Evolutionary conservation across 2,113 vertebrate species (phyloP).

Genomic region (Climacteris rufus): DNA sequence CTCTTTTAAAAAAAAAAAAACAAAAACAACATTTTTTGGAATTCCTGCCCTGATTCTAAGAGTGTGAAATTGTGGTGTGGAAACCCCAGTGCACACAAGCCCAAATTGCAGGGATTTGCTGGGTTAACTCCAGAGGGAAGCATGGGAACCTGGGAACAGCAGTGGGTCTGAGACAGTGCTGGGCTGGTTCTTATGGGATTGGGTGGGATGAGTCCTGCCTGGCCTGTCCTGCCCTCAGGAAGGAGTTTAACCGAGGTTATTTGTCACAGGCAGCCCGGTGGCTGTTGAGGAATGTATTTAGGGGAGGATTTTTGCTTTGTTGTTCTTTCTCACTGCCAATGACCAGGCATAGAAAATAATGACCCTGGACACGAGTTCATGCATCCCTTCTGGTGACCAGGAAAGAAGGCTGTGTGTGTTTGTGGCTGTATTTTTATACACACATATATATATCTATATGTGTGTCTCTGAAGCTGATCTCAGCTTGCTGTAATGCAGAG

Average conservation of each 20-base stretch:
- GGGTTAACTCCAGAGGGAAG: background rate
- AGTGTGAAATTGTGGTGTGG: background rate
- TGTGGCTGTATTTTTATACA: background rate
- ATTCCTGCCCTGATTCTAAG: background rate
- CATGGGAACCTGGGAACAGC: background rate
- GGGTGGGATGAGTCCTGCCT: background rate
- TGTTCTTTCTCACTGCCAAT: background rate
- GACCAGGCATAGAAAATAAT: background rate
- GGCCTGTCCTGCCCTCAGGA: background rate
- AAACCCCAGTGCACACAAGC: too few species aligned
- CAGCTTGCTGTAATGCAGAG: background rate
- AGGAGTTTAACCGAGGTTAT: background rate
- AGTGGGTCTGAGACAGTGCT: background rate
- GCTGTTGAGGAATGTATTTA: background rate
- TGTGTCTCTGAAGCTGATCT: background rate
- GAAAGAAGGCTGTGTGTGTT: background rate
- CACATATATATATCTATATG: rapidly evolving
- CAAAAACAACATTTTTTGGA: background rate
- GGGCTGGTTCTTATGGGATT: background rate
- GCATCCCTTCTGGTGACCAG: background rate
- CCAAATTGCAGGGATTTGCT: background rate
- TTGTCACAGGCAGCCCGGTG: background rate
- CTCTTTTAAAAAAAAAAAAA: background rate
- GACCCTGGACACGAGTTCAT: background rate
- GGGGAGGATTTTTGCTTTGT: background rate